Conservation (phyloP, 2,113 vertebrate genomes). For the Tragulus kanchil region DNA sequence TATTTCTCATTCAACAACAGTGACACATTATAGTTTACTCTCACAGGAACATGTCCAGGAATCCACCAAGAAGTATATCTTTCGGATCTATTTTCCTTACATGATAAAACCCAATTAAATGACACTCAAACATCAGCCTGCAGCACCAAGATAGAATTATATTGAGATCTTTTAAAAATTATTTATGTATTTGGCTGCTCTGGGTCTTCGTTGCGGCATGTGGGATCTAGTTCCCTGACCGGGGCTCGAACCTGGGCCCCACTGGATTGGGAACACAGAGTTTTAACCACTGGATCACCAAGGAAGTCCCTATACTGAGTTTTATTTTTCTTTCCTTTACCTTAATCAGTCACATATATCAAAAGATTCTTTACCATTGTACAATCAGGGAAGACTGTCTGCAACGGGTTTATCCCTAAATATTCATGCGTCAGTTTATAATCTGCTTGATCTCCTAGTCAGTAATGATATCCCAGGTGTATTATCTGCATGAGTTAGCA, state of each 20-base stretch:
- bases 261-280: neutral
- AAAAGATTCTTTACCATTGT: neutral
- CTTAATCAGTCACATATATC: neutral
- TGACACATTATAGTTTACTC: neutral
- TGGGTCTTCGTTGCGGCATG: too few species aligned
- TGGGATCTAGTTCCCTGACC: neutral
- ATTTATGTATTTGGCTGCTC: too few species aligned
- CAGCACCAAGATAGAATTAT: neutral
- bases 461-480: neutral
- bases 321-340: neutral
- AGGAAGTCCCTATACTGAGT: neutral
- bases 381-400: too few species aligned
- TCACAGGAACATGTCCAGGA: neutral
- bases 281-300: neutral
- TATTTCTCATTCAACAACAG: neutral
- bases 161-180: too few species aligned
- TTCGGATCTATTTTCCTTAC: neutral
- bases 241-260: neutral
- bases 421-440: neutral
- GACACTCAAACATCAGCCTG: neutral
- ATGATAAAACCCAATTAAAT: conserved; percentile 2
- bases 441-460: neutral
- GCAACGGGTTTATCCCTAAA: neutral
- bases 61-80: neutral
- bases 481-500: neutral